Percentiles rank a stretch among this genome's conserved stretches.
Evolutionary conservation across 2,113 vertebrate genomes (phyloP).

Genomic region (Pteropus alecto): DNA sequence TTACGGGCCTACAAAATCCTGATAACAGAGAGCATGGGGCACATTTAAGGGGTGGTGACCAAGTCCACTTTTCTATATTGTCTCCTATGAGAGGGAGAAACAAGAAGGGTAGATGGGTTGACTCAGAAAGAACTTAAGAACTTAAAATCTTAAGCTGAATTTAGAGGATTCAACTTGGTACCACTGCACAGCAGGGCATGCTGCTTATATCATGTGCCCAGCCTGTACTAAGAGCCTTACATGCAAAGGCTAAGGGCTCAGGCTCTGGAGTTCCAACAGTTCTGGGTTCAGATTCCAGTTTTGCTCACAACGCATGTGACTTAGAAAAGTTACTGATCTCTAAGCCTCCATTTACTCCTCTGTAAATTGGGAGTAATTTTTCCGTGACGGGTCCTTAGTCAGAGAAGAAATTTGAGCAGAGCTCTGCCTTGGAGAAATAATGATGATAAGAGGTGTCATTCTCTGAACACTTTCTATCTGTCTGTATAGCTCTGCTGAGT

Average conservation of each 20-base stretch:
- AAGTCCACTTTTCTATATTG: background rate
- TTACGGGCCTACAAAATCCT: background rate
- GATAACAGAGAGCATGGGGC: background rate
- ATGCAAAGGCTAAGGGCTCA: background rate
- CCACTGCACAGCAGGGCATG: background rate
- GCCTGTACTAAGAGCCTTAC: background rate
- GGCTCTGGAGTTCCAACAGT: background rate
- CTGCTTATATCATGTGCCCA: background rate
- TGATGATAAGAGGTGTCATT: background rate
- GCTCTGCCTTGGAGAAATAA: background rate
- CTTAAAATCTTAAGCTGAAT: background rate
- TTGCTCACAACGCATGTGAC: background rate
- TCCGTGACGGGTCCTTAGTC: background rate
- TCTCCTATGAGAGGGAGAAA: background rate
- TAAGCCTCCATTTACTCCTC: background rate
- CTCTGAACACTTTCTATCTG: background rate
- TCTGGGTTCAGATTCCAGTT: background rate
- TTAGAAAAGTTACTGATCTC: background rate
- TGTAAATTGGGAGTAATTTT: background rate
- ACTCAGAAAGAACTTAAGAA: slow-evolving; percentile 9
- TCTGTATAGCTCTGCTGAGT: background rate
- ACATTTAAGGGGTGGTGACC: background rate
- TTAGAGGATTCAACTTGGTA: background rate
- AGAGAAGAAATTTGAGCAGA: background rate
- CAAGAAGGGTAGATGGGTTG: background rate